phyloP scores from a whole-genome alignment of 2,797 vertebrate species.

The Hemibagrus guttatus region DNA sequence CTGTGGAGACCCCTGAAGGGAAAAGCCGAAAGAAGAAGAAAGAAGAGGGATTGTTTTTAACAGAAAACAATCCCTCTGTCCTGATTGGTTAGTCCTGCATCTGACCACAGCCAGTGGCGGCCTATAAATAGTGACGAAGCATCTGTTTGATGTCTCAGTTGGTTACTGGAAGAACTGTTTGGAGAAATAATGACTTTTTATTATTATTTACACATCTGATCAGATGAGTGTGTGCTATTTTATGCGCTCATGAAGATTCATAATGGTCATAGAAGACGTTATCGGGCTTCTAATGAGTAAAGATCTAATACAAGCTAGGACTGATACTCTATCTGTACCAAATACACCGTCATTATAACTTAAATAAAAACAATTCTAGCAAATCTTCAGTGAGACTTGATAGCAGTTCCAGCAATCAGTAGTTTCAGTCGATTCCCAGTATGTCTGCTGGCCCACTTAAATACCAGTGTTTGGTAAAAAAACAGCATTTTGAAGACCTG shows the following conservation, averaged over 20 bases:
- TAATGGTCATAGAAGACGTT: background rate
- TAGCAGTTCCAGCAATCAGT: background rate
- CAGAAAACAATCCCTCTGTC: background rate
- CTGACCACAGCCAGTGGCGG: background rate
- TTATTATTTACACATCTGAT: background rate
- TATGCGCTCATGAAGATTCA: background rate
- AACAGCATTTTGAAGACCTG: slow-evolving; percentile 36
- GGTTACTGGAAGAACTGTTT: background rate
- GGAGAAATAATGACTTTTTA: background rate
- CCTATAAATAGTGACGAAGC: background rate
- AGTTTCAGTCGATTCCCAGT: background rate
- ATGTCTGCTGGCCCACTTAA: slow-evolving; percentile 1
- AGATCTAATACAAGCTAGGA: background rate
- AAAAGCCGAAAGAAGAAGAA: too few species aligned
- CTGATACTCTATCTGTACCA: background rate
- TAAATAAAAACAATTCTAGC: background rate
- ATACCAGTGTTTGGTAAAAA: background rate
- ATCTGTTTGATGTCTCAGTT: background rate
- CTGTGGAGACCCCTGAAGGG: too few species aligned
- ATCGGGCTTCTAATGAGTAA: background rate
- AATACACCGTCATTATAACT: background rate
- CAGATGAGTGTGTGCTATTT: background rate
- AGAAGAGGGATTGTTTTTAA: too few species aligned
- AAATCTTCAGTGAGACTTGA: background rate
- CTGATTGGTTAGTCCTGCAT: background rate